Percentiles rank a stretch among this genome's conserved stretches.
phyloP scores from a whole-genome alignment of 2,888 invertebrate genomes.

The Dicyrtomina minuta region DNA sequence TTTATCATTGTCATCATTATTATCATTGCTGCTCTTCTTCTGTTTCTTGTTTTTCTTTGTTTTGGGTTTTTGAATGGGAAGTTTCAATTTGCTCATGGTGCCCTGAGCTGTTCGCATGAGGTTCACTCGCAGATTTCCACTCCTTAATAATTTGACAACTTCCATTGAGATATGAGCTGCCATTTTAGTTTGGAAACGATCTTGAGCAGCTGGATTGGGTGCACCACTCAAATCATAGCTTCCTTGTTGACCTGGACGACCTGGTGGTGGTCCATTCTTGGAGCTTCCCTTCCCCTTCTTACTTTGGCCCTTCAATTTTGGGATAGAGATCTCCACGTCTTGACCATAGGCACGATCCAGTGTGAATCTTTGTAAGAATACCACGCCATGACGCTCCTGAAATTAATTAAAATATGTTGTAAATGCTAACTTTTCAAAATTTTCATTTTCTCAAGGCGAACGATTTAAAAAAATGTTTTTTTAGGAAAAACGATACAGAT shows the following conservation, averaged over 20 bases:
- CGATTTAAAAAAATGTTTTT: neutral
- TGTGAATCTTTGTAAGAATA: slow-evolving; percentile 52
- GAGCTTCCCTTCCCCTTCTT: slow-evolving; percentile 35
- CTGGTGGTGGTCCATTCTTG: slow-evolving; percentile 10
- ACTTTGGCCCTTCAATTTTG: slow-evolving; percentile 47
- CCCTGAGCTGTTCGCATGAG: slow-evolving; percentile 52
- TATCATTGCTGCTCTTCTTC: slow-evolving; percentile 29
- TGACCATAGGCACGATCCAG: slow-evolving; percentile 52
- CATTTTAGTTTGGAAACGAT: slow-evolving; percentile 52
- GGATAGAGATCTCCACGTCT: slow-evolving; percentile 53
- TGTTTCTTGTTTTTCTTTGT: slow-evolving; percentile 40
- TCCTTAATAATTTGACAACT: slow-evolving; percentile 51
- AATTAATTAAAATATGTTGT: slow-evolving; percentile 1
- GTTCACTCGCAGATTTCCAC: slow-evolving; percentile 51
- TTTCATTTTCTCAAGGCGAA: neutral
- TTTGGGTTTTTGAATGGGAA: slow-evolving; percentile 51
- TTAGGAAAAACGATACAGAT: neutral
- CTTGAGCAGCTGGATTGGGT: slow-evolving; percentile 42
- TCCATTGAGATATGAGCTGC: slow-evolving; percentile 54
- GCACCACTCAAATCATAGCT: slow-evolving; percentile 37
- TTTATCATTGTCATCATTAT: neutral
- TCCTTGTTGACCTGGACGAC: slow-evolving; percentile 29
- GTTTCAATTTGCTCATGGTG: slow-evolving; percentile 52
- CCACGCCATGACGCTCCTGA: slow-evolving; percentile 53
- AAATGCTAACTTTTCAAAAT: too few relatives aligned